These are phyloP conservation scores for Sebastes iracundus DNA, from an alignment of 2,797 vertebrate genomes.

Conservation along the genomic window DNA sequence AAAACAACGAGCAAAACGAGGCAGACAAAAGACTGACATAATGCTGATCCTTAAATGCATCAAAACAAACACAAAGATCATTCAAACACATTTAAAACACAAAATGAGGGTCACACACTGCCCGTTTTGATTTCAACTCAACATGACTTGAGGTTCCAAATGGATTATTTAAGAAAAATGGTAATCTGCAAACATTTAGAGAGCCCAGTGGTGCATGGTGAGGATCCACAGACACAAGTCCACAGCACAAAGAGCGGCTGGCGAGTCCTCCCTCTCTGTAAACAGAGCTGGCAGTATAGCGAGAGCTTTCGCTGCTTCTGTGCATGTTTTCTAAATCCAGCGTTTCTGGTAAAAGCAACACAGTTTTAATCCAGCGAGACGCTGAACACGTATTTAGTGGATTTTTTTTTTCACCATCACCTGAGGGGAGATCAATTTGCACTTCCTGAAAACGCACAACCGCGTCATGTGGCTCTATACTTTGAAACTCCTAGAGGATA, in stretches of 20 bases:
- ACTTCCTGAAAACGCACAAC: conserved; percentile 65
- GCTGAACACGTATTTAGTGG: conserved; percentile 35
- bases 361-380: conserved; percentile 12
- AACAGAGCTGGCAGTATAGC: conserved; percentile 56
- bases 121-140: conserved; percentile 73
- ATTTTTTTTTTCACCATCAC: conserved; percentile 53
- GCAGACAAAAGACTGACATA: conserved; percentile 13
- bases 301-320: conserved; percentile 29
- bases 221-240: conserved; percentile 63
- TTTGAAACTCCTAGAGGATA: conserved; percentile 84
- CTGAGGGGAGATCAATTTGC: conserved; percentile 73
- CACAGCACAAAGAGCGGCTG: conserved; percentile 44
- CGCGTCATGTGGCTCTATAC: conserved; percentile 54
- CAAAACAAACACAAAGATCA: conserved; percentile 54
- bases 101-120: conserved; percentile 53
- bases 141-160: conserved; percentile 76
- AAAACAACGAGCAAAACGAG: background rate
- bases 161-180: conserved; percentile 82
- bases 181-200: conserved; percentile 91
- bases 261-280: conserved; percentile 62
- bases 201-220: conserved; percentile 73
- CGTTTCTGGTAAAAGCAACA: conserved; percentile 10
- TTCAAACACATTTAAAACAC: conserved; percentile 64
- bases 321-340: conserved; percentile 30
- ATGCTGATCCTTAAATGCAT: background rate